Evolutionary conservation across 2,113 vertebrate species (phyloP), one percentile per base, ranked within the genome.

Genomic region (Calypte anna): DNA sequence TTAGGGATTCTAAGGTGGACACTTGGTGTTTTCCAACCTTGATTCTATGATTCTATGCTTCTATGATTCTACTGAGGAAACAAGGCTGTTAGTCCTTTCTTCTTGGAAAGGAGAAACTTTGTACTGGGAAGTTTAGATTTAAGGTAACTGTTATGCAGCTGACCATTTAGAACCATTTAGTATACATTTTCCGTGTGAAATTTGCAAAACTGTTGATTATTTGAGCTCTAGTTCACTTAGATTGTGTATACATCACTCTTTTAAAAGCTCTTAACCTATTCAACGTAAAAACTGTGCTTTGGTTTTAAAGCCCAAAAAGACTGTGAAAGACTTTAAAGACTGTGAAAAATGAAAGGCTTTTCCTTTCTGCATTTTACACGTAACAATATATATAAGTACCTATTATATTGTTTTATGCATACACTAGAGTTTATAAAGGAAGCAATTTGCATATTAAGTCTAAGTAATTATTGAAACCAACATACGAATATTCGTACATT

Each of bases 251-350:
- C 0, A 11, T 58, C 72, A 27, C 43, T 57, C 88, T 87, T 93
- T 31, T 6, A 87, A 86, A 96, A 91, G 10, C 10, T 81, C 22
- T 82, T 91, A 81, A 94, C 88, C 75, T 59, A 38, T 43, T 82
- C 25, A 73, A 7, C 6, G 28, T 43, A 40, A 30, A 67, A 81
- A 66, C 13, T 31, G 16, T 53, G 3, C 19, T 58, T 72, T 70
- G 50, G 2, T 12, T 59, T 58, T 73, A 70, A 80, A 77, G 8
- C 14, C 9, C 12, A 13, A 40, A 40, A 40, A 40, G 36, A 38
- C 36, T 38, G 36, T 55, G 17, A 72, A 88, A 48, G 2, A 10
- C 1, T 38, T 9, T 48, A 9, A 50, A 55, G 69, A 80, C 40
- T 40, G 12, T 50, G 10, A 36, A 63, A 75, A 66, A 3, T 43